Conservation (phyloP, 2,113 vertebrate genomes). For the Paramormyrops kingsleyae region DNA sequence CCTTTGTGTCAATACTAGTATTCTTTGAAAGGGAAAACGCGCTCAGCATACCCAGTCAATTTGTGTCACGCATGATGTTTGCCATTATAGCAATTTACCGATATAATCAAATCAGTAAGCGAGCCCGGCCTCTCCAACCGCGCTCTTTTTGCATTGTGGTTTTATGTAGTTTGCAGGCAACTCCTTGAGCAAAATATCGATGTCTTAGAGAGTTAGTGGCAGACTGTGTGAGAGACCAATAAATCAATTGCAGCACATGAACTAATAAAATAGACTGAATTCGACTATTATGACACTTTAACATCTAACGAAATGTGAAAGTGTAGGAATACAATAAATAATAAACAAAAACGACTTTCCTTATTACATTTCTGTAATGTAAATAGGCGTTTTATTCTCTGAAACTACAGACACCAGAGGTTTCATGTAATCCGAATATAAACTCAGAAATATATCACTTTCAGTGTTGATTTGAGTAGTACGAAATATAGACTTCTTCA, state of each 20-base stretch:
- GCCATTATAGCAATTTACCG: conserved; percentile 6
- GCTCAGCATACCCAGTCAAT: conserved; percentile 1
- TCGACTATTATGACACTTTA: not conserved
- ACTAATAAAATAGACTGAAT: not conserved
- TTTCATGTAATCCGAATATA: not conserved
- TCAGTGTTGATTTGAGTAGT: not conserved
- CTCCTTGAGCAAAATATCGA: not conserved
- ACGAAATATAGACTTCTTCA: not conserved
- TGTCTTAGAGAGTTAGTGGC: not conserved
- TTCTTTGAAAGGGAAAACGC: not conserved
- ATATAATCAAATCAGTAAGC: conserved; percentile 13
- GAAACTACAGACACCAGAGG: not conserved
- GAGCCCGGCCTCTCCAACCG: not conserved
- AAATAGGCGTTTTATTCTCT: not conserved
- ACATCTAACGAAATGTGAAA: not conserved
- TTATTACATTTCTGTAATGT: not conserved
- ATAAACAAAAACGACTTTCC: not conserved
- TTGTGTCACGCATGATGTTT: not conserved
- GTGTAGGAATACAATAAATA: not conserved
- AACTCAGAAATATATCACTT: not conserved
- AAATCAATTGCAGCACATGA: not conserved
- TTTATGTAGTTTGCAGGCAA: not conserved
- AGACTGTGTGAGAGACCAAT: not conserved
- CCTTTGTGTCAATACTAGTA: not conserved
- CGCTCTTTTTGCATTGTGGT: not conserved